These are phyloP conservation scores for Sebastiscus albofasciatus DNA, from an alignment of 2,797 vertebrate species.

Conservation along the genomic window DNA sequence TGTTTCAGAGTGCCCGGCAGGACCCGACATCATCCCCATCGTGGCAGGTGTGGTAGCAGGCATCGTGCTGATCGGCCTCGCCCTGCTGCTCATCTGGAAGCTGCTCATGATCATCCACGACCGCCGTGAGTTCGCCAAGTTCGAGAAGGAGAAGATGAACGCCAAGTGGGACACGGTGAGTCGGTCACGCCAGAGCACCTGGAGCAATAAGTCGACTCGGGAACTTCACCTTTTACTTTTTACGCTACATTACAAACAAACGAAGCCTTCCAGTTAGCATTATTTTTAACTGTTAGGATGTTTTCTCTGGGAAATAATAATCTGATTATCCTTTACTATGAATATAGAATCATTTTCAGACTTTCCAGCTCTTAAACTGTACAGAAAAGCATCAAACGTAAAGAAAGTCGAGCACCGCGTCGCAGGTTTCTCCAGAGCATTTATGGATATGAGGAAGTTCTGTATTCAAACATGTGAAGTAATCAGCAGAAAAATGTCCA, in stretches of 20 bases:
- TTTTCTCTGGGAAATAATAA: neutral
- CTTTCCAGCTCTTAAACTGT: neutral
- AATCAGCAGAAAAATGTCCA: neutral
- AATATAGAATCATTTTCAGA: neutral
- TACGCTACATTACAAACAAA: neutral
- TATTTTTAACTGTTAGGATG: neutral
- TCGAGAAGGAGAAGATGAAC: slow-evolving; percentile 99
- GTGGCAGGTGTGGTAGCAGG: slow-evolving; percentile 96
- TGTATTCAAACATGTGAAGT: neutral
- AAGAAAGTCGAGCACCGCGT: neutral
- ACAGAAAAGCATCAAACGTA: neutral
- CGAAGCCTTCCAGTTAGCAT: neutral
- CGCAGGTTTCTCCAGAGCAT: neutral
- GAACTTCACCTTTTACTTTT: neutral
- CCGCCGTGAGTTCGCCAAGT: slow-evolving; percentile 98
- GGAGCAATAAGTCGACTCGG: neutral
- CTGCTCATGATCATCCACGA: slow-evolving; percentile 99
- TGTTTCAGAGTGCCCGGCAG: slow-evolving; percentile 89
- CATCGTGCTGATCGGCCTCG: slow-evolving; percentile 97
- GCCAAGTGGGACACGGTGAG: slow-evolving; percentile 99
- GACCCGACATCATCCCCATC: slow-evolving; percentile 97
- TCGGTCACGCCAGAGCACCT: neutral
- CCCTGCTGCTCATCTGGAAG: slow-evolving; percentile 97
- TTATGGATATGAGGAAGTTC: neutral
- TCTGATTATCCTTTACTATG: too few species aligned